These are phyloP conservation scores for Sciaenops ocellatus DNA, from an alignment of 2,797 vertebrate genomes.

Conservation along the genomic window DNA sequence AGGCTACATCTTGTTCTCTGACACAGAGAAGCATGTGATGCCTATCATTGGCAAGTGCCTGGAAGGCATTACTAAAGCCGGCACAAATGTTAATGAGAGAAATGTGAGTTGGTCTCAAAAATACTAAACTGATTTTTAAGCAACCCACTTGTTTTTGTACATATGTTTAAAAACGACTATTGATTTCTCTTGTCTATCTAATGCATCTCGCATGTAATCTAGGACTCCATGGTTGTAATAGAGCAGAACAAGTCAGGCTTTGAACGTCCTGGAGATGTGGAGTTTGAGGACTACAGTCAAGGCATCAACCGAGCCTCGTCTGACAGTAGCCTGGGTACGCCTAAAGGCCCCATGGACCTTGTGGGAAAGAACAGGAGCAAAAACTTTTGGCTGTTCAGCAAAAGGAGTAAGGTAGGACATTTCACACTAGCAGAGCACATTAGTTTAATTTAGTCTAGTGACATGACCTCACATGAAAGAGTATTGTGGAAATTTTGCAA, in stretches of 20 bases:
- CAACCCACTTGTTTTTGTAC: constrained; percentile 9
- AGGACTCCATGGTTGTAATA: constrained; percentile 91
- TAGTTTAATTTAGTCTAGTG: constrained; percentile 1
- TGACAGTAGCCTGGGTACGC: constrained; percentile 90
- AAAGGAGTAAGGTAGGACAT: constrained; percentile 90
- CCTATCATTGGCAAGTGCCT: constrained; percentile 94
- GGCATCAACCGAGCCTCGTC: constrained; percentile 91
- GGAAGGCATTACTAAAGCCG: constrained; percentile 91
- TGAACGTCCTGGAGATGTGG: constrained; percentile 90
- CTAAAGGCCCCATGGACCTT: constrained; percentile 88
- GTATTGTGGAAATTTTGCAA: background rate
- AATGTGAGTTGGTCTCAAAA: constrained; percentile 82
- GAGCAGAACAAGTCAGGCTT: constrained; percentile 94
- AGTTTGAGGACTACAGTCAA: constrained; percentile 95
- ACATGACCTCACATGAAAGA: background rate
- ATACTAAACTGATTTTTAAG: constrained; percentile 24
- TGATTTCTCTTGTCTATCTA: constrained; percentile 22
- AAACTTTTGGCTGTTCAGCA: constrained; percentile 92
- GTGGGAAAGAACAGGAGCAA: constrained; percentile 87
- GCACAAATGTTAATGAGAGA: constrained; percentile 87
- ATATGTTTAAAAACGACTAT: constrained; percentile 33
- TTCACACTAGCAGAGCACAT: background rate
- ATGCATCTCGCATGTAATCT: constrained; percentile 26
- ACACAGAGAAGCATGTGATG: constrained; percentile 90
- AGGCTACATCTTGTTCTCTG: constrained; percentile 88